Evolutionary conservation across 2,888 invertebrate species (phyloP), one percentile per base, ranked within the genome.

Genomic region (Pediacus dermestoides): DNA sequence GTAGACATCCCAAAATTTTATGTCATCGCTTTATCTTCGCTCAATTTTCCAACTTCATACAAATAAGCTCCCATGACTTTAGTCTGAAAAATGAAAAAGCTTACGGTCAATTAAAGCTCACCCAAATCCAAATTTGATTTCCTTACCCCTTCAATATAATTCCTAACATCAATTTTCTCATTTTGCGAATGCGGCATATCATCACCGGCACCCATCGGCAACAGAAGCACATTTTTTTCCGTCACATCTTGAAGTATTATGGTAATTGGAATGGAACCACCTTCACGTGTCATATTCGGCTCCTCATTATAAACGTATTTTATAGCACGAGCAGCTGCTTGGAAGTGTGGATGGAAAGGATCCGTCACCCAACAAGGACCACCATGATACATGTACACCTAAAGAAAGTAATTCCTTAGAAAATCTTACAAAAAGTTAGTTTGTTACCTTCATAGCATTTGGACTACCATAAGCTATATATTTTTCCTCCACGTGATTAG

Each of bases 121-220:
- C n/a, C n/a, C n/a, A n/a, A n/a, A n/a, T n/a, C n/a, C n/a, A n/a
- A n/a, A n/a, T n/a, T n/a, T n/a, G n/a, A n/a, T n/a, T n/a, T n/a
- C n/a, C 82, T 78, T 70, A 91, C 94, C 58, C 96, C 96, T 70
- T 92, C 83, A 52, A 96, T 88, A 61, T 95, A 96, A 72, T 96
- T 96, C 49, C 81, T 77, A 42, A 88, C 74, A 72, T 96, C 85
- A 55, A 99, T 76, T 70, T 99, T 99, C 73, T 99, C 97, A 73
- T 99, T 97, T 73, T 97, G 93, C 8, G 95, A 95, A 74, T 99
- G 99, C 42, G 97, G 96, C 57, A 96, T 96, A 71, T 99, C 99
- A 70, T 97, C 96, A 39, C 86, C 85, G 30, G 89, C 84, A 31
- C 97, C 97, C 67, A 99, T 87, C 1, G 97, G 97, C 52, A 99